Evolutionary conservation across 2,888 invertebrate genomes (phyloP).

Genomic region (Eretmocerus hayati): DNA sequence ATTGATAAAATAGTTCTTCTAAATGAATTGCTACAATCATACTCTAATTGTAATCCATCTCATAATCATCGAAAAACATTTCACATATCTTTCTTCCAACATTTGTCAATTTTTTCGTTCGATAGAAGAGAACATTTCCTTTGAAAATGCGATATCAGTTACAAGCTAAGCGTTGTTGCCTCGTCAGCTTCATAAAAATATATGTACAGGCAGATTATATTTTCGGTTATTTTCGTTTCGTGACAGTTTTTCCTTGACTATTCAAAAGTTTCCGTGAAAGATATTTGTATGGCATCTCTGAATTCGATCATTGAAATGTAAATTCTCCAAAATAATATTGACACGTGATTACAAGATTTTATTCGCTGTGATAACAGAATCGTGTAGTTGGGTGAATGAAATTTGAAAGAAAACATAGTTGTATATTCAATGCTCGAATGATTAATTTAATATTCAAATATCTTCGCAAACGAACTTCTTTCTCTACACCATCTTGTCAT

Average conservation of each 20-base stretch:
- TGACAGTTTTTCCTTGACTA: slow-evolving; percentile 7
- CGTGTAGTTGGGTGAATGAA: slow-evolving; percentile 16
- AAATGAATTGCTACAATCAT: slow-evolving; percentile 13
- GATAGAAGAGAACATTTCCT: slow-evolving; percentile 15
- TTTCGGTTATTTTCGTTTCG: slow-evolving; percentile 11
- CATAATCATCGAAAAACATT: slow-evolving; percentile 11
- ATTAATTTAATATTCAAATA: neutral
- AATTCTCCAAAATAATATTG: slow-evolving; percentile 14
- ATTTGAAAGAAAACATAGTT: slow-evolving; percentile 23
- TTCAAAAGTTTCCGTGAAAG: slow-evolving; percentile 14
- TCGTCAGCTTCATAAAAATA: slow-evolving; percentile 47
- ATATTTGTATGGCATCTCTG: slow-evolving; percentile 12
- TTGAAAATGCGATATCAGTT: slow-evolving; percentile 23
- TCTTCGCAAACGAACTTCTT: slow-evolving; percentile 2
- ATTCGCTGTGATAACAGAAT: slow-evolving; percentile 13
- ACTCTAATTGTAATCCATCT: slow-evolving; percentile 10
- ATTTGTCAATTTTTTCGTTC: too few relatives aligned
- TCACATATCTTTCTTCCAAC: slow-evolving; percentile 9
- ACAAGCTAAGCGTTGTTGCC: slow-evolving; percentile 43
- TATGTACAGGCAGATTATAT: slow-evolving; percentile 31
- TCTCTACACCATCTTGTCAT: slow-evolving; percentile 7
- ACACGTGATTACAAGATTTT: slow-evolving; percentile 18
- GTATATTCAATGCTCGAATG: slow-evolving; percentile 18
- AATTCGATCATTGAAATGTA: slow-evolving; percentile 4
- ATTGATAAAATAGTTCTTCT: slow-evolving; percentile 18